Base-by-base conservation (phyloP, 1,140 invertebrate species). In the Phocides pigmalion region DNA sequence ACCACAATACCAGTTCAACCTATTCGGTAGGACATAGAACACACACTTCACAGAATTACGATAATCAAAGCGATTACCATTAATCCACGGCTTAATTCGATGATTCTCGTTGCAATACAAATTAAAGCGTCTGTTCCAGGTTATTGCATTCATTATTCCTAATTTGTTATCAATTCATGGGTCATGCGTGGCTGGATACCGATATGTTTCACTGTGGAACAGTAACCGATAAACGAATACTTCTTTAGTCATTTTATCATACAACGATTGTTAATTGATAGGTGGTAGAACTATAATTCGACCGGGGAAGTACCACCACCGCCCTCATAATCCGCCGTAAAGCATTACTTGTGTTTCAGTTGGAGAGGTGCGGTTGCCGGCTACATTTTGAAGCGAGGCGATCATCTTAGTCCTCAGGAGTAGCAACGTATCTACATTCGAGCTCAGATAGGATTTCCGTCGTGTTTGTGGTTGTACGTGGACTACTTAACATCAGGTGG, bases 91-190 rank as follows among this genome's bases (percentile, higher is more conserved):
- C 22, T 58, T 58, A 58, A 58, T 58, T 58, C 46, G 41, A 58
- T 58, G 41, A 44, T 46, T 58, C 54, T 46, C 54, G 41, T 58
- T 58, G 22, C 54, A 14, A 58, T 46, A 32, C 42, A 25, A 58
- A 58, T 58, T 58, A 58, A 58, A 58, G 54, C 54, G 22, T 28
- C 54, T 58, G 41, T 58, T 58, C 32, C 42, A 28, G 54, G 15
- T 58, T 58, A 58, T 41, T 58, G 54, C 54, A 46, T 58, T 58
- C 54, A 58, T 58, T 58, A 32, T 58, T 58, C 39, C 54, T 58
- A 58, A 58, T 58, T 58, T 58, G 54, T 58, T 58, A 58, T 58
- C 54, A 58, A 58, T 44, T 58, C 54, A 46, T 16, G 39, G 53
- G 6, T 41, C 1, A 25, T 42, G 20, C 39, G 6, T 17, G 14